phyloP scores from a whole-genome alignment of 2,888 invertebrate genomes.

The Galeopsomyia nigrocyanea region DNA sequence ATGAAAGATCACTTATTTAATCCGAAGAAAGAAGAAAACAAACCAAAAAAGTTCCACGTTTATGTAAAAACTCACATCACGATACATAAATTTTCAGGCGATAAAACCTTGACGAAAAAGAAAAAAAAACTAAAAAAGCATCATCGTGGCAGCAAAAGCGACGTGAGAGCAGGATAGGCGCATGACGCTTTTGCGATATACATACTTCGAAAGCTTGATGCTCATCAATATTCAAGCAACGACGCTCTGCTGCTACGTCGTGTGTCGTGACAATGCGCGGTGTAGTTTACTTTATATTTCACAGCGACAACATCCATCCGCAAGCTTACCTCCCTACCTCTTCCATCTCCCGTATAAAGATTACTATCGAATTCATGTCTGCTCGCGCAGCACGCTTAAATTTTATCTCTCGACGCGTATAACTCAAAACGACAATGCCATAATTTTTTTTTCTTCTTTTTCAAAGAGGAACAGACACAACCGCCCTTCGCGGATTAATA shows the following conservation, averaged over 20 bases:
- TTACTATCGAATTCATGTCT: constrained; percentile 54
- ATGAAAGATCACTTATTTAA: too few species aligned
- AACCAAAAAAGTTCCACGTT: too few species aligned
- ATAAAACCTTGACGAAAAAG: too few species aligned
- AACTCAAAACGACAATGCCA: background rate
- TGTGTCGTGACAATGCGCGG: constrained; percentile 56
- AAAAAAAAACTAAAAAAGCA: background rate
- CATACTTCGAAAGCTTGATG: constrained; percentile 46
- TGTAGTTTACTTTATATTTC: constrained; percentile 62
- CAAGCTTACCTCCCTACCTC: background rate
- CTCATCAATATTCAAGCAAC: constrained; percentile 58
- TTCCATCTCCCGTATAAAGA: constrained; percentile 46
- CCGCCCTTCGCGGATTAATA: constrained; percentile 23
- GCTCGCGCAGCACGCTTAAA: too few species aligned
- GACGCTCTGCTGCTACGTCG: constrained; percentile 47
- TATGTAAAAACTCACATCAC: too few species aligned
- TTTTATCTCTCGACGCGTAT: too few species aligned
- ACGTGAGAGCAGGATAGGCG: too few species aligned
- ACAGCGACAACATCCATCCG: constrained; percentile 55
- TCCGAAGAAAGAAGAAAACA: too few species aligned
- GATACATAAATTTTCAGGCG: too few species aligned
- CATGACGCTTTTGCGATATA: background rate
- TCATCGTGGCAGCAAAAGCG: background rate
- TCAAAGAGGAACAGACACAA: background rate
- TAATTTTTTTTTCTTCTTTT: background rate